phyloP scores from a whole-genome alignment of 1,140 invertebrate species.

The Calephelis virginiensis region DNA sequence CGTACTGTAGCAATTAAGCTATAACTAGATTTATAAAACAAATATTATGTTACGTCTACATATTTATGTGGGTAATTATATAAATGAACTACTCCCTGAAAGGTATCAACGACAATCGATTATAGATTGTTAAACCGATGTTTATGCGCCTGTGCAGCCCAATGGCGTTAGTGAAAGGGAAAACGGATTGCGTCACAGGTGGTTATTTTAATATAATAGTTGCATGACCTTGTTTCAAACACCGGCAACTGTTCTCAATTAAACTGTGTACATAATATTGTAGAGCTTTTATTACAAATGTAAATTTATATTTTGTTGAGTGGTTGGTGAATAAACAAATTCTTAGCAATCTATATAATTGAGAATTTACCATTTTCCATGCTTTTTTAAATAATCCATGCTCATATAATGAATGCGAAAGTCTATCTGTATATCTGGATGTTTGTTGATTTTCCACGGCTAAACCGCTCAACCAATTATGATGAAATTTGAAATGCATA shows the following conservation, averaged over 20 bases:
- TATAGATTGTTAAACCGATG: constrained; percentile 10
- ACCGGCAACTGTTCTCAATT: constrained; percentile 10
- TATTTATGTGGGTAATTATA: neutral
- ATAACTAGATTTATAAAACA: too few relatives aligned
- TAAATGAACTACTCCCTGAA: constrained; percentile 5
- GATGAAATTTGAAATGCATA: too few relatives aligned
- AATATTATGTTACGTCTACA: too few relatives aligned
- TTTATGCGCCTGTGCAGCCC: constrained; percentile 24
- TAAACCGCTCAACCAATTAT: too few relatives aligned
- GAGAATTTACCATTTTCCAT: too few relatives aligned
- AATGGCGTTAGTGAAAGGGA: constrained; percentile 61
- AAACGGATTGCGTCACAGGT: constrained; percentile 54
- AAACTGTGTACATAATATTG: neutral
- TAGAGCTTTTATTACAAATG: neutral
- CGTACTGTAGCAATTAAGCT: too few relatives aligned
- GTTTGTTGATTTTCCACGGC: too few relatives aligned
- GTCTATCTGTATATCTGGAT: too few relatives aligned
- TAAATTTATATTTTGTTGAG: neutral
- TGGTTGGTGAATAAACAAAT: too few relatives aligned
- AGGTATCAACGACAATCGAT: constrained; percentile 4
- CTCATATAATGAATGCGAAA: too few relatives aligned
- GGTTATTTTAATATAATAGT: constrained; percentile 30
- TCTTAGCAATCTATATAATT: too few relatives aligned
- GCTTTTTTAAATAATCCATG: too few relatives aligned
- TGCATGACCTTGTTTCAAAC: constrained; percentile 7